phyloP scores from a whole-genome alignment of 92 coral and sea anemone genomes.

The Palythoa caribaeorum region DNA sequence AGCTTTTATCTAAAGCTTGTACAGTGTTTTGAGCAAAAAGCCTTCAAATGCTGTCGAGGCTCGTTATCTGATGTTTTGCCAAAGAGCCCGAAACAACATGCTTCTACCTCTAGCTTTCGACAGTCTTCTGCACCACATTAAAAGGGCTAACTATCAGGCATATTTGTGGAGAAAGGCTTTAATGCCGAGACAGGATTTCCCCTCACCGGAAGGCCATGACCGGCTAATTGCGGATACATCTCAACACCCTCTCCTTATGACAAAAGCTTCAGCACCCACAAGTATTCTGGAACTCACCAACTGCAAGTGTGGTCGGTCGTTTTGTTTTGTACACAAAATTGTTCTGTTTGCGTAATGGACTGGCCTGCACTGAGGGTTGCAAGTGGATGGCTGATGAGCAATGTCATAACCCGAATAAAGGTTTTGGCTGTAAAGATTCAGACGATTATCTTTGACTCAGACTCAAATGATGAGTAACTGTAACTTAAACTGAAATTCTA shows the following conservation, averaged over 20 bases:
- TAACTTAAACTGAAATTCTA: too few relatives aligned
- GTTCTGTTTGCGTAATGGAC: neutral
- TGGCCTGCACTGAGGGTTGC: neutral
- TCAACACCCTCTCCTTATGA: neutral
- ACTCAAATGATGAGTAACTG: slow-evolving; percentile 12
- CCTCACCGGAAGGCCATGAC: slow-evolving; percentile 23
- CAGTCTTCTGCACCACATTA: slow-evolving; percentile 4
- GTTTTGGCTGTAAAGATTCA: neutral
- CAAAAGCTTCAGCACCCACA: too few relatives aligned
- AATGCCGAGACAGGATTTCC: slow-evolving; percentile 6
- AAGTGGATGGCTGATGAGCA: slow-evolving; percentile 7
- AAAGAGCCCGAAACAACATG: slow-evolving; percentile 27
- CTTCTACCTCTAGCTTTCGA: slow-evolving; percentile 38
- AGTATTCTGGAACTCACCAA: neutral
- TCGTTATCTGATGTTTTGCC: slow-evolving; percentile 18
- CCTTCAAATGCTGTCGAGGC: slow-evolving; percentile 29
- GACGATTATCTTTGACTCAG: neutral
- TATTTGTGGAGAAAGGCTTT: slow-evolving; percentile 44
- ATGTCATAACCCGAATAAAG: neutral
- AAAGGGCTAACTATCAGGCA: slow-evolving; percentile 26
- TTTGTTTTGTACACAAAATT: too few relatives aligned
- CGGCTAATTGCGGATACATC: neutral
- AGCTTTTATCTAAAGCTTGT: slow-evolving; percentile 44
- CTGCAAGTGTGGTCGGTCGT: slow-evolving; percentile 4
- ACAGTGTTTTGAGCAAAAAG: slow-evolving; percentile 14